These are phyloP conservation scores for Didymodactylos carnosus DNA, from an alignment of 2,888 invertebrate species.

Conservation along the genomic window DNA sequence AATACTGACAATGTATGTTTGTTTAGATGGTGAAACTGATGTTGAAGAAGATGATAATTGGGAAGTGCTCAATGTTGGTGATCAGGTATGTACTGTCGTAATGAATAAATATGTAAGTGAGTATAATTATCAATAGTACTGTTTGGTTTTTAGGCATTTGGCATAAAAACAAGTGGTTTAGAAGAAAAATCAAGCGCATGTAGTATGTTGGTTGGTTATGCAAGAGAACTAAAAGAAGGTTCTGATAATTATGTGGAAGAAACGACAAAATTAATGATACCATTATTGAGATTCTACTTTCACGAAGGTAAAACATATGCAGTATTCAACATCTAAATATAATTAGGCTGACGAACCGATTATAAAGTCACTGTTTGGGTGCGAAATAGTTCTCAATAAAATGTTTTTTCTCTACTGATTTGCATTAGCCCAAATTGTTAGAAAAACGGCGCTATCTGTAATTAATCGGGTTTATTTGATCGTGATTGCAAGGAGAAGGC, in stretches of 20 bases:
- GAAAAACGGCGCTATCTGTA: too few species aligned
- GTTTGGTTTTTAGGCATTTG: slow-evolving; percentile 49
- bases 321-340: slow-evolving; percentile 16
- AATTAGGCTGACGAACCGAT: not conserved
- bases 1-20: slow-evolving; percentile 25
- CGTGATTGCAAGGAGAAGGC: too few species aligned
- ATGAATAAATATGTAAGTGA: too few species aligned
- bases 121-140: not conserved
- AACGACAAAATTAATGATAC: slow-evolving; percentile 36
- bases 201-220: slow-evolving; percentile 85
- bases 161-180: slow-evolving; percentile 70
- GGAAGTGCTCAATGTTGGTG: slow-evolving; percentile 78
- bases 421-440: too few species aligned
- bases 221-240: slow-evolving; percentile 69
- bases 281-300: slow-evolving; percentile 51
- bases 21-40: slow-evolving; percentile 44
- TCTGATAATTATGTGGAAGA: slow-evolving; percentile 55
- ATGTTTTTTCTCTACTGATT: too few species aligned
- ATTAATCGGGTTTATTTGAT: not conserved
- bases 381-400: too few species aligned
- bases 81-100: slow-evolving; percentile 42
- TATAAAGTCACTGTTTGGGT: too few species aligned
- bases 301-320: too few species aligned
- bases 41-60: slow-evolving; percentile 69
- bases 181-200: slow-evolving; percentile 89